Base-by-base conservation (phyloP, 2,888 invertebrate species). In the Tyria jacobaeae region DNA sequence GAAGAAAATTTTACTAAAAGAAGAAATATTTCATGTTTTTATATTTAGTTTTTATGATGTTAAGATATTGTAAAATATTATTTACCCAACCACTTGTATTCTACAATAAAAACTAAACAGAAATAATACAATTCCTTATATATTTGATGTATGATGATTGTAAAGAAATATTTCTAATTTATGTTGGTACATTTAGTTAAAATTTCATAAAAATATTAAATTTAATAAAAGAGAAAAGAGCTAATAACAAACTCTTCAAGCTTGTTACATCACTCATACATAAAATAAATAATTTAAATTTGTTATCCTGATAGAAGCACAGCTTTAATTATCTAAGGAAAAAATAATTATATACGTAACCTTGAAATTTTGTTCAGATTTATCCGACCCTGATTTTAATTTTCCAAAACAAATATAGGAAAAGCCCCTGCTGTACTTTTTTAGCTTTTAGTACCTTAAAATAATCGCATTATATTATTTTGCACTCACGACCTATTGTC, bases 401-500 rank as follows among this genome's bases (percentile, higher is more conserved):
- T 5, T 25, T 0, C 21, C 24, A 37, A 35, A 15, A 52, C 7
- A 17, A 27, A 54, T 49, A 47, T 15, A 59, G 57, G 56, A 49
- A 39, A 63, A 62, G 56, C 15, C 4, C 58, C 71, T 48, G 59
- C 53, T 62, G 48, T 66, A 54, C 50, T 44, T 31, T 56, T 51
- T 49, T 62, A 47, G 71, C 63, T 74, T 76, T 56, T 31, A 56
- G 21, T 57, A 44, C 62, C 74, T 67, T 47, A 31, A 27, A 31
- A 51, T 39, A 50, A 47, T 55, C 39, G 24, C 15, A 60, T 15
- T 6, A 35, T 58, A 48, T 64, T 70, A 34, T 39, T 62, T 63
- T 66, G 68, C 75, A 71, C 39, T 48, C 53, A 21, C 53, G 24
- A 37, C 56, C 66, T 60, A 25, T 53, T 24, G 57, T 57, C 62